Conservation (phyloP, 92 coral and sea anemone genomes). For the Epizoanthus rinbou region DNA sequence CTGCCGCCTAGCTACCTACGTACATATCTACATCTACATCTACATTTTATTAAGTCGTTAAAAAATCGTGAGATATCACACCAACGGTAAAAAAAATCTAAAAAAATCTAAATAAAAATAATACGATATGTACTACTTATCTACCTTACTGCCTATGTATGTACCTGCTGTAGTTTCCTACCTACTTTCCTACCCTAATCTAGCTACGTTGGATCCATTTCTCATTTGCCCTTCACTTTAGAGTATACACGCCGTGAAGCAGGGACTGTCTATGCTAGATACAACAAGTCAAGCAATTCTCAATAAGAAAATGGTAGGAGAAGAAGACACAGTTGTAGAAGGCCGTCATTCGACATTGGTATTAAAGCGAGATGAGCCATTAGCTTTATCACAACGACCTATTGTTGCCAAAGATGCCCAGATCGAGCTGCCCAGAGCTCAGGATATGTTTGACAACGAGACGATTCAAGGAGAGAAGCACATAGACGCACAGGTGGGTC, state of each 20-base stretch:
- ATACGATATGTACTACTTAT: too few species aligned
- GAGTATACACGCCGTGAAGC: slow-evolving; percentile 25
- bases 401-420: slow-evolving; percentile 1
- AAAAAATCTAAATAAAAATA: too few species aligned
- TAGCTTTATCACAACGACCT: slow-evolving; percentile 12
- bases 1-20: too few species aligned
- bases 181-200: too few species aligned
- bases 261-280: slow-evolving; percentile 13
- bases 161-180: too few species aligned
- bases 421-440: not conserved
- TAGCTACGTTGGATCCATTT: too few species aligned
- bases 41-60: too few species aligned
- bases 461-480: not conserved
- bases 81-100: too few species aligned
- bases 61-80: too few species aligned
- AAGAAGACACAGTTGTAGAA: not conserved
- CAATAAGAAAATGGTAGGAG: not conserved
- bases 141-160: too few species aligned
- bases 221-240: not conserved
- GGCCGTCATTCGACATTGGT: slow-evolving; percentile 24
- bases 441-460: slow-evolving; percentile 7
- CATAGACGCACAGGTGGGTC: slow-evolving; percentile 34
- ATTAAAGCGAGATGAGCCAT: slow-evolving; percentile 7
- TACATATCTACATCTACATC: too few species aligned
- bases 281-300: slow-evolving; percentile 26